phyloP scores from a whole-genome alignment of 2,888 invertebrate species.

The Ornithoptera priamus region DNA sequence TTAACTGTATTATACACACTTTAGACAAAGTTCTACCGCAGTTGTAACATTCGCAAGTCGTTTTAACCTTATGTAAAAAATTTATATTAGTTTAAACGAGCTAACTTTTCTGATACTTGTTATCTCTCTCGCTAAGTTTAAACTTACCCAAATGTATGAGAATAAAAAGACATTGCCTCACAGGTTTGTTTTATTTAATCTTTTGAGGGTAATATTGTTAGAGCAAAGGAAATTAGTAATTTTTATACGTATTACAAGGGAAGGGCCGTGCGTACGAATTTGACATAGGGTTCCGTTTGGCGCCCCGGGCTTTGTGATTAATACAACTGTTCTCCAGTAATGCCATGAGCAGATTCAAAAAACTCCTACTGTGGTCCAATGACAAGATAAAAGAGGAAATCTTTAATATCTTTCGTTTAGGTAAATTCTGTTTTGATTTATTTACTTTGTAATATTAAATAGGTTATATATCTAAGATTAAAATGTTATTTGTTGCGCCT shows the following conservation, averaged over 20 bases:
- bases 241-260: constrained; percentile 8
- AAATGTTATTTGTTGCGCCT: too few relatives aligned
- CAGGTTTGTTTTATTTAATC: neutral
- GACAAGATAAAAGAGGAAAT: neutral
- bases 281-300: constrained; percentile 2
- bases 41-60: neutral
- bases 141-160: neutral
- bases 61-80: neutral
- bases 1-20: too few relatives aligned
- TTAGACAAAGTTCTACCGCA: neutral
- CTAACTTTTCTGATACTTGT: neutral
- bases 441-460: too few relatives aligned
- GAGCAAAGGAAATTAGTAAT: constrained; percentile 12
- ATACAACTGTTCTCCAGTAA: constrained; percentile 15
- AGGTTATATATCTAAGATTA: too few relatives aligned
- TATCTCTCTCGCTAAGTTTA: neutral
- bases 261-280: constrained; percentile 1
- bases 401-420: too few relatives aligned
- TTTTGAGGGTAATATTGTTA: neutral
- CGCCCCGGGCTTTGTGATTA: constrained; percentile 15
- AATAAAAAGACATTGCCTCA: too few relatives aligned
- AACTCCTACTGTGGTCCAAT: constrained; percentile 5
- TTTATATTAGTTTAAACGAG: neutral
- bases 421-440: too few relatives aligned
- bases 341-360: constrained; percentile 16